Conservation (phyloP, 2,113 vertebrate species). For the Leptocoma aspasia region DNA sequence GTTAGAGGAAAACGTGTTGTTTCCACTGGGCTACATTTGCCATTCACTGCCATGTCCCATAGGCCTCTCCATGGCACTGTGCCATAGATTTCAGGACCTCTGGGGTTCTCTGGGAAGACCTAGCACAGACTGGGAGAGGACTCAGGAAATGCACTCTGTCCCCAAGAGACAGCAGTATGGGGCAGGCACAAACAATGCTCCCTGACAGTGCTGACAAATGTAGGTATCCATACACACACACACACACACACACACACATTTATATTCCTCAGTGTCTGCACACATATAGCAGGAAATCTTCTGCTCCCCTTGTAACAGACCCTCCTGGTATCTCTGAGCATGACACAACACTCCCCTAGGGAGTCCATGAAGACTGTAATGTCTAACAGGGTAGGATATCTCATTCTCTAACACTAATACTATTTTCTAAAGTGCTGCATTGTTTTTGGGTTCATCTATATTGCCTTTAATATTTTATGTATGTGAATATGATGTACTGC, state of each 20-base stretch:
- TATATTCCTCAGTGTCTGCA: neutral
- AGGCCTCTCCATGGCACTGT: neutral
- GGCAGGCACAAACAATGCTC: neutral
- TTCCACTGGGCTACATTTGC: neutral
- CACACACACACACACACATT: neutral
- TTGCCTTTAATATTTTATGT: slow-evolving; percentile 45
- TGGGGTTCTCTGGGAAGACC: neutral
- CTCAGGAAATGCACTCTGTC: neutral
- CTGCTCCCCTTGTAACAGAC: neutral
- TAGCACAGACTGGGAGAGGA: neutral
- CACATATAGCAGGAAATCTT: neutral
- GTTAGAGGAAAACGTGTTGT: rapidly evolving
- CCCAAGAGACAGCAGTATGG: rapidly evolving
- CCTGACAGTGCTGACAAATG: neutral
- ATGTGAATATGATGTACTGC: slow-evolving; percentile 6
- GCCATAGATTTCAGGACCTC: neutral
- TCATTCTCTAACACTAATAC: neutral
- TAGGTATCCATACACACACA: neutral
- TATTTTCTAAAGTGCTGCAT: slow-evolving; percentile 4
- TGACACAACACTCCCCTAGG: neutral
- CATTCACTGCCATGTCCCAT: rapidly evolving
- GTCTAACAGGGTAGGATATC: neutral
- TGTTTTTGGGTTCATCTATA: neutral
- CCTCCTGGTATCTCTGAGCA: neutral
- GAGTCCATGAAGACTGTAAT: neutral